phyloP scores from a whole-genome alignment of 2,888 invertebrate genomes.

The Eurytoma californica region DNA sequence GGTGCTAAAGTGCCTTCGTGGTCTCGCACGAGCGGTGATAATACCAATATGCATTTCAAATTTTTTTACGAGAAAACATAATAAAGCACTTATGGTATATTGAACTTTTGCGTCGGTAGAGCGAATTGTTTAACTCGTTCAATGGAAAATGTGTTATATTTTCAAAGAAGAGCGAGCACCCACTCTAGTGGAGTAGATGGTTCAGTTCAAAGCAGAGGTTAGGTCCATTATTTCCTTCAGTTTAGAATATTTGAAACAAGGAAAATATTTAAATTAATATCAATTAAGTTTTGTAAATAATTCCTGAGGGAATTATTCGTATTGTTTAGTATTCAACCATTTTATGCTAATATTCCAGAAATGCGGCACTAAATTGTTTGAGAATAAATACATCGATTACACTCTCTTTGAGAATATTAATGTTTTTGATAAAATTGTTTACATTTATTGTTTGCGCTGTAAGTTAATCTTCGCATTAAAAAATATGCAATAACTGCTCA shows the following conservation, averaged over 20 bases:
- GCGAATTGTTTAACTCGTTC: not conserved
- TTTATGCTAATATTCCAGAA: too few species aligned
- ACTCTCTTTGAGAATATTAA: too few species aligned
- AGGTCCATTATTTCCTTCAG: slow-evolving; percentile 36
- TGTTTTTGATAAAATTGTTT: too few species aligned
- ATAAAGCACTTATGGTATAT: not conserved
- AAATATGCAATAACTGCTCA: too few species aligned
- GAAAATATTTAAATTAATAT: not conserved
- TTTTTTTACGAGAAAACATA: slow-evolving; percentile 9
- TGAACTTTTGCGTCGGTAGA: slow-evolving; percentile 2
- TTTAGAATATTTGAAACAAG: not conserved
- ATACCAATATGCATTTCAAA: not conserved
- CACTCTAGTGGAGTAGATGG: slow-evolving; percentile 16
- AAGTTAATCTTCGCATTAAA: too few species aligned
- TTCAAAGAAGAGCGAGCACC: slow-evolving; percentile 5
- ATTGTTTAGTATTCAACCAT: too few species aligned
- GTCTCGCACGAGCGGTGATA: not conserved
- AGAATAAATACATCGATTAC: too few species aligned
- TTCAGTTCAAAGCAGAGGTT: slow-evolving; percentile 28
- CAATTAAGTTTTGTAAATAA: not conserved
- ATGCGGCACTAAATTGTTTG: too few species aligned
- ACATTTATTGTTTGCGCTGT: too few species aligned
- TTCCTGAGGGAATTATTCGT: too few species aligned
- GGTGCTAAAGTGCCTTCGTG: too few species aligned
- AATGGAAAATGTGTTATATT: slow-evolving; percentile 27